Percentiles rank a stretch among this genome's conserved stretches.
phyloP scores from a whole-genome alignment of 2,888 invertebrate genomes.

The Mellilla xanthometata region DNA sequence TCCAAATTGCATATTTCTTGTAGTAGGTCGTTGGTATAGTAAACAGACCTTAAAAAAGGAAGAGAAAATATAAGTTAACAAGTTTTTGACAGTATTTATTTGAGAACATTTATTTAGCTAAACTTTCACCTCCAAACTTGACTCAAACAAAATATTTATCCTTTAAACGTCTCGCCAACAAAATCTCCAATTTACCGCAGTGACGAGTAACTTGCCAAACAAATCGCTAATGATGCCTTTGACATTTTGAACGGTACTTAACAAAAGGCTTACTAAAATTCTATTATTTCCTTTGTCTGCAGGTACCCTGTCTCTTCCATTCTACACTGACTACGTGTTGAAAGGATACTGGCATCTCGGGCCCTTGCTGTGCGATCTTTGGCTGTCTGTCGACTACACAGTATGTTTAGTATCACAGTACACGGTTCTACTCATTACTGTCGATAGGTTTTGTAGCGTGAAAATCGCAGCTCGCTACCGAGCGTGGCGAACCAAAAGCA shows the following conservation, averaged over 20 bases:
- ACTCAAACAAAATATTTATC: conserved; percentile 3
- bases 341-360: conserved; percentile 99
- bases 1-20: too few species aligned
- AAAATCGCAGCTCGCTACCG: conserved; percentile 98
- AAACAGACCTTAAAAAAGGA: too few species aligned
- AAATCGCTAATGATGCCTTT: conserved; percentile 27
- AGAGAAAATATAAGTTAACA: too few species aligned
- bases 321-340: conserved; percentile 98
- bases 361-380: conserved; percentile 96
- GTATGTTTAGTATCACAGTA: conserved; percentile 99
- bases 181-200: conserved; percentile 14
- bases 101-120: too few species aligned
- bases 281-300: conserved; percentile 50
- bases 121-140: too few species aligned
- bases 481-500: conserved; percentile 97
- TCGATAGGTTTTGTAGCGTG: conserved; percentile 99
- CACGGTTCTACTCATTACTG: conserved; percentile 98
- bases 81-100: too few species aligned
- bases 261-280: conserved; percentile 25
- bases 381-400: conserved; percentile 99
- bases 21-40: too few species aligned
- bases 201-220: conserved; percentile 18
- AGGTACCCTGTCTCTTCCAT: conserved; percentile 99
- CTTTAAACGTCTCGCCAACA: neutral
- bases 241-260: conserved; percentile 16